Conservation (phyloP, 2,888 invertebrate species). For the Caenorhabditis sp. region DNA sequence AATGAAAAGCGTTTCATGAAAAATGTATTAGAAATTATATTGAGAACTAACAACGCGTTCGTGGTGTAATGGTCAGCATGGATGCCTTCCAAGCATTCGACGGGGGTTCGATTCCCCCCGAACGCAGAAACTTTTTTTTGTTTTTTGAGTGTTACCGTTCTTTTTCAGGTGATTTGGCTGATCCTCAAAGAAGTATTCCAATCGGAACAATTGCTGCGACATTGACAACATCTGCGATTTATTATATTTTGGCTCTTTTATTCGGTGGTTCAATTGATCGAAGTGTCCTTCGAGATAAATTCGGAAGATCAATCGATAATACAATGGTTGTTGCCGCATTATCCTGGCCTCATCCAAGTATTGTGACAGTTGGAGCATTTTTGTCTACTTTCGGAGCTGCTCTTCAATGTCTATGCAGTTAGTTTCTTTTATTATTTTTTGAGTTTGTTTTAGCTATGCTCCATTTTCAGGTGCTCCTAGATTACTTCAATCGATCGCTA, state of each 20-base stretch:
- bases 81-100: conserved; percentile 55
- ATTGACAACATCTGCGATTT: conserved; percentile 92
- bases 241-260: conserved; percentile 83
- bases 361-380: conserved; percentile 95
- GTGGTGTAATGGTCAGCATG: conserved; percentile 1
- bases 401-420: conserved; percentile 82
- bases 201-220: conserved; percentile 96
- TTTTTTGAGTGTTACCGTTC: conserved; percentile 75
- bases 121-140: conserved; percentile 19
- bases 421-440: conserved; percentile 6
- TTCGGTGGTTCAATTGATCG: conserved; percentile 91
- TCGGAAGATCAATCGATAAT: conserved; percentile 95
- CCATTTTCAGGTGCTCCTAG: conserved; percentile 75
- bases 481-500: conserved; percentile 88
- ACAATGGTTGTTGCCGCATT: conserved; percentile 93
- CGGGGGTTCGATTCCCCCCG: conserved; percentile 56
- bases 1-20: too few relatives aligned
- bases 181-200: conserved; percentile 97
- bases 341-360: conserved; percentile 99
- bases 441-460: conserved; percentile 25
- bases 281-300: conserved; percentile 93
- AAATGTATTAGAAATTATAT: too few relatives aligned
- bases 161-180: conserved; percentile 94
- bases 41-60: conserved; percentile 14
- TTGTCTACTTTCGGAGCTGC: conserved; percentile 97